These are phyloP conservation scores for Brachyhypopomus gauderio DNA, from an alignment of 2,113 vertebrate genomes.

Conservation along the genomic window DNA sequence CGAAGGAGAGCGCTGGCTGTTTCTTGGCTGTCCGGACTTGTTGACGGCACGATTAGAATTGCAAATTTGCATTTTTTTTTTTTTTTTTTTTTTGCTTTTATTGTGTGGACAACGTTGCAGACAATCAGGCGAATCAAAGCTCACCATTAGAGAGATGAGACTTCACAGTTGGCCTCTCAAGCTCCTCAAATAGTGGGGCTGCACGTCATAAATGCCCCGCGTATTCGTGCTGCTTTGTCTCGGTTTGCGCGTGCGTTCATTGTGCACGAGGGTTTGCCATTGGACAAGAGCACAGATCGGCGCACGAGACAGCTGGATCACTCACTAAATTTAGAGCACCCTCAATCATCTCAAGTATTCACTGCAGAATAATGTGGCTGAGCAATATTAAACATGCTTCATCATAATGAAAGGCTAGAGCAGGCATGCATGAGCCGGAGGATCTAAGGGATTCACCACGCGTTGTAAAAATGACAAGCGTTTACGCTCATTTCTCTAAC, in stretches of 20 bases:
- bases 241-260: neutral
- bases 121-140: constrained; percentile 78
- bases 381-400: constrained; percentile 73
- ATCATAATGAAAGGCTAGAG: constrained; percentile 68
- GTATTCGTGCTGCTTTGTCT: constrained; percentile 32
- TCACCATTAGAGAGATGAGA: constrained; percentile 73
- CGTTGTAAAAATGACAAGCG: constrained; percentile 58
- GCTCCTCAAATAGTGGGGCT: constrained; percentile 52
- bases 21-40: constrained; percentile 68
- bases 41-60: constrained; percentile 76
- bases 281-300: constrained; percentile 68
- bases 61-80: constrained; percentile 70
- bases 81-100: constrained; percentile 67
- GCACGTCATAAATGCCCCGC: constrained; percentile 54
- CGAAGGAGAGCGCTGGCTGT: constrained; percentile 62
- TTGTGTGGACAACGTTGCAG: constrained; percentile 77
- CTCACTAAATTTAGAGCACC: constrained; percentile 67
- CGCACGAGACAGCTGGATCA: constrained; percentile 49
- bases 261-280: constrained; percentile 57
- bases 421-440: constrained; percentile 45
- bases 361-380: constrained; percentile 65
- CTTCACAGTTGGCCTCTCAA: constrained; percentile 70
- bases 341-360: constrained; percentile 68
- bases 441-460: constrained; percentile 54
- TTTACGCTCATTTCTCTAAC: neutral